A percentile compares a stretch with the other conserved stretches of the same genome.
These are phyloP conservation scores for Pimpla rufipes DNA, from an alignment of 2,888 invertebrate species.

Conservation along the genomic window DNA sequence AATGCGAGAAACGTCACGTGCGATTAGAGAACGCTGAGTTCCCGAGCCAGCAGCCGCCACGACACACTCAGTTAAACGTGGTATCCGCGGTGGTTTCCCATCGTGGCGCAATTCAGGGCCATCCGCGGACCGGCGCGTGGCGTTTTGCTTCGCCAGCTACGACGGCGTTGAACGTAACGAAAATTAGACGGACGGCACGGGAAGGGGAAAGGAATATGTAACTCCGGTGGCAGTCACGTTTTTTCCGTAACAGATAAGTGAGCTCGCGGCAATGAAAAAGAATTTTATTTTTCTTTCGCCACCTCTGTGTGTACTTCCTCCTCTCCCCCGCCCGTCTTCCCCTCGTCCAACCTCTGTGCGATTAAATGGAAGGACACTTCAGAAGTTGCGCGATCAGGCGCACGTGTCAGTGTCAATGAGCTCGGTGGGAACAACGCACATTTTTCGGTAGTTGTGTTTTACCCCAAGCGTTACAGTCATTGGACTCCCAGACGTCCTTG, in stretches of 20 bases:
- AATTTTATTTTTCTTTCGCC: slow-evolving; percentile 23
- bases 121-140: slow-evolving; percentile 38
- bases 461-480: neutral
- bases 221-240: slow-evolving; percentile 46
- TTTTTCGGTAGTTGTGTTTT: slow-evolving; percentile 27
- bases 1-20: slow-evolving; percentile 55
- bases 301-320: neutral
- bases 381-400: slow-evolving; percentile 57
- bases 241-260: slow-evolving; percentile 43
- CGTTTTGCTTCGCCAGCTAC: slow-evolving; percentile 21
- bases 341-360: neutral
- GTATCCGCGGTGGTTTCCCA: slow-evolving; percentile 37
- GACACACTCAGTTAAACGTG: neutral
- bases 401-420: slow-evolving; percentile 77
- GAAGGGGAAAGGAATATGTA: slow-evolving; percentile 3
- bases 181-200: slow-evolving; percentile 13
- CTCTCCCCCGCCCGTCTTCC: neutral
- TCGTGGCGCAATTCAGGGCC: slow-evolving; percentile 15
- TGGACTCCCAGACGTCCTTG: neutral
- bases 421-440: slow-evolving; percentile 65
- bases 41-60: slow-evolving; percentile 6
- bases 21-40: slow-evolving; percentile 53
- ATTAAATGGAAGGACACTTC: slow-evolving; percentile 24
- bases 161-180: slow-evolving; percentile 9
- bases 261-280: slow-evolving; percentile 24